Conservation (phyloP, 2,888 invertebrate species). For the Callyntrura guangdongensis region DNA sequence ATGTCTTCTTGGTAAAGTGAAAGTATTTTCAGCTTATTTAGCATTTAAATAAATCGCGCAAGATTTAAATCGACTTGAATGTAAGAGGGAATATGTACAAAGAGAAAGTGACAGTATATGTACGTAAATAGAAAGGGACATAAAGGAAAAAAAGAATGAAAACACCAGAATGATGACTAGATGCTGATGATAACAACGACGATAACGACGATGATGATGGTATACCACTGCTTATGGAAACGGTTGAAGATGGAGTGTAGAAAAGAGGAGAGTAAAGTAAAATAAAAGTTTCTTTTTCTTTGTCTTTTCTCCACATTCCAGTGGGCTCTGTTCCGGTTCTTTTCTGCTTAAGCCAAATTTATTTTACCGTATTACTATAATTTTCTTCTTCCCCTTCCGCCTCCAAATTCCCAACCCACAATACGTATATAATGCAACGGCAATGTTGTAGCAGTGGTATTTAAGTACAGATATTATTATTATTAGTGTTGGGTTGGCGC, state of each 20-base stretch:
- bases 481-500: background rate
- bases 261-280: too few species aligned
- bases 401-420: conserved; percentile 59
- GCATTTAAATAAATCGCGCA: conserved; percentile 79
- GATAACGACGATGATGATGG: too few species aligned
- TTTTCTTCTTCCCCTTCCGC: background rate
- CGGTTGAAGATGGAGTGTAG: conserved; percentile 12
- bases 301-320: conserved; percentile 16
- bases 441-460: too few species aligned
- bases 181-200: too few species aligned
- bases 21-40: conserved; percentile 78
- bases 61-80: conserved; percentile 71
- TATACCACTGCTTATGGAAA: too few species aligned
- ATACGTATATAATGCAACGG: conserved; percentile 40
- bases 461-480: too few species aligned
- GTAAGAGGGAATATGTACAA: background rate
- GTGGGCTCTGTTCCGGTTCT: conserved; percentile 2
- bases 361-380: conserved; percentile 67
- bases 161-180: too few species aligned
- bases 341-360: conserved; percentile 62
- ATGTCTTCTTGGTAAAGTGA: conserved; percentile 54
- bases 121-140: background rate
- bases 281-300: conserved; percentile 28
- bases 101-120: background rate
- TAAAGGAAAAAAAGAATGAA: background rate